phyloP scores from a whole-genome alignment of 2,797 vertebrate species.

The Lagocephalus sceleratus region DNA sequence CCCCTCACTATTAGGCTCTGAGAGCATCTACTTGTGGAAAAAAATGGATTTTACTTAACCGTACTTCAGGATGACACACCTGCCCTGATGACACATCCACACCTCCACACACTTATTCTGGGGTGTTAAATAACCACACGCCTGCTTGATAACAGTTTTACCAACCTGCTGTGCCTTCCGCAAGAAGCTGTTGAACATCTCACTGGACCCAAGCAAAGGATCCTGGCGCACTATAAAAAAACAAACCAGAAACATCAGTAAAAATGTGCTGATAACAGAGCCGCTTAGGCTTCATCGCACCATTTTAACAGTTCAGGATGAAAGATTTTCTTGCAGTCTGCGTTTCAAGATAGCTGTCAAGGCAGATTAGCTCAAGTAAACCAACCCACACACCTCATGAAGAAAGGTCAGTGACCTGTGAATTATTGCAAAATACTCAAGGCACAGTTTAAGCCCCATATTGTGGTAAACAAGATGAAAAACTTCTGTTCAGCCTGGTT shows the following conservation, averaged over 20 bases:
- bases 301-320: not conserved
- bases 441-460: not conserved
- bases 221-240: conserved; percentile 89
- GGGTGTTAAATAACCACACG: too few species aligned
- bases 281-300: not conserved
- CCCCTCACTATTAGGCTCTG: too few species aligned
- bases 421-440: conserved; percentile 12
- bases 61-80: too few species aligned
- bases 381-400: not conserved
- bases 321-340: not conserved
- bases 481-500: not conserved
- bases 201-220: conserved; percentile 87
- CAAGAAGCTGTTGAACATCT: conserved; percentile 95
- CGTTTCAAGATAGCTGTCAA: conserved; percentile 4
- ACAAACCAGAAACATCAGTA: not conserved
- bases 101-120: too few species aligned
- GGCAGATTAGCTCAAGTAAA: conserved; percentile 7
- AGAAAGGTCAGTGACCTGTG: conserved; percentile 5
- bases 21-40: too few species aligned
- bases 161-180: conserved; percentile 95
- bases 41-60: too few species aligned
- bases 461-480: conserved; percentile 5
- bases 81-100: not conserved
- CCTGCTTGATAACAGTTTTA: not conserved
- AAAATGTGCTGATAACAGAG: not conserved